Base-by-base conservation (phyloP, 37 sponge, comb jelly and placozoan species). In the Eunapius fragilis region DNA sequence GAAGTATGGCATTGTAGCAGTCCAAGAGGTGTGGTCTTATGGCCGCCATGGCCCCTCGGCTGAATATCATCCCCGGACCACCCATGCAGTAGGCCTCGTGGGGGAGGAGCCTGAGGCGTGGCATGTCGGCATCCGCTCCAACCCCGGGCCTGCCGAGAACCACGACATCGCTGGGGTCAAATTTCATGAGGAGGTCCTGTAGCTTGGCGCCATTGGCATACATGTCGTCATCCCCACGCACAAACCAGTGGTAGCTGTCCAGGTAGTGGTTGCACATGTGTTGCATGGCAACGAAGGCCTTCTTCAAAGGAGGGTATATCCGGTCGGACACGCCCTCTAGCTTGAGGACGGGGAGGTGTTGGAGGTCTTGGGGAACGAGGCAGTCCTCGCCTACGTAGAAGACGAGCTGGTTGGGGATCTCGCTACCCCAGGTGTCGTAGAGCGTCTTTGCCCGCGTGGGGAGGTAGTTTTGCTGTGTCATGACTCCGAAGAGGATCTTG, bases 1-100 rank as follows among this genome's bases (percentile, higher is more conserved):
- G 58, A 12, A 58, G 1, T 1, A 58, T 58, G 58, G 58, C 58
- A 11, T 58, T 58, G 58, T 58, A 58, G 58, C 58, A 58, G 58
- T 12, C 58, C 6, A 19, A 58, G 0, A 94, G 79, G 68, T 88
- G 75, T 2, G 90, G 90, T 3, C 17, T 69, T 38, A 80, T 84
- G 71, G 86, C 82, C 48, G 37, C 22, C 74, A 94, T 75, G 12
- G 81, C 73, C 0, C 83, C 86, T 0, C 84, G 68, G 48, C 95
- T 94, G 70, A 89, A 83, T 6, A 94, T 58, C 38, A 89, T 75
- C 9, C 95, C 92, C 2, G 95, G 89, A 0, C 95, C 95, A 47
- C 92, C 92, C 92, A 91, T 94, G 70, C 95, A 94, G 69, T 94
- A 94, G 32, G 69, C 50, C 71, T 94, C 95, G 58, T 91, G 93